Evolutionary conservation across 2,113 vertebrate genomes (phyloP).

Genomic region (Collichthys lucidus): DNA sequence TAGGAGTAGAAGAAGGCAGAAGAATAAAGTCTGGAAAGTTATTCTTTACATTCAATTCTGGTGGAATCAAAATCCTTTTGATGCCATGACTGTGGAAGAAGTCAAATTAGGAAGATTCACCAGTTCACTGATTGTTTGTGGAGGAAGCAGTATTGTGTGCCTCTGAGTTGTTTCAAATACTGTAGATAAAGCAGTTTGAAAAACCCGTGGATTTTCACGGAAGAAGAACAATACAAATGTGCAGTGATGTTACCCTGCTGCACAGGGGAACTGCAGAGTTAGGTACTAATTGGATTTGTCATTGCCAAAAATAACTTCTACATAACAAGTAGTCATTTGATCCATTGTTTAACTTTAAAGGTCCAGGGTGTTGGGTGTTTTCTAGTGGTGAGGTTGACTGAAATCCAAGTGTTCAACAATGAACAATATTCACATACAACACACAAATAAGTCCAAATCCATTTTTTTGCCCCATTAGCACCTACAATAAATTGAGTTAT

Average conservation of each 20-base stretch:
- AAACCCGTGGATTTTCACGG: background rate
- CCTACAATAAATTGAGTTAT: background rate
- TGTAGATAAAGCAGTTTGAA: background rate
- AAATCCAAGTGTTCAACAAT: too few relatives aligned
- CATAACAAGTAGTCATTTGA: background rate
- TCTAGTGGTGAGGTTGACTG: too few relatives aligned
- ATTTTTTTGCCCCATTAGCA: background rate
- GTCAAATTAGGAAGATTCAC: background rate
- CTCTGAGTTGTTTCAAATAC: background rate
- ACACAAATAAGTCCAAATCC: too few relatives aligned
- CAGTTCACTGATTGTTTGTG: slow-evolving; percentile 21
- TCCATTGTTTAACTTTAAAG: too few relatives aligned
- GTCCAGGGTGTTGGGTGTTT: too few relatives aligned
- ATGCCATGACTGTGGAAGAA: background rate
- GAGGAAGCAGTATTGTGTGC: background rate
- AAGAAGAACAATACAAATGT: background rate
- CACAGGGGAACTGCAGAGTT: background rate
- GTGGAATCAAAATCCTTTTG: background rate
- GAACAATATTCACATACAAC: too few relatives aligned
- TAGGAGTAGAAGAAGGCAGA: background rate
- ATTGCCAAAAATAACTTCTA: background rate
- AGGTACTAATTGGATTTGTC: too few relatives aligned
- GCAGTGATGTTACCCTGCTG: background rate
- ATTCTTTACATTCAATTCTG: background rate
- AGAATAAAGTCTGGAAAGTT: background rate